Conservation (phyloP, 1,140 invertebrate genomes). For the Globodera ellingtonae region DNA sequence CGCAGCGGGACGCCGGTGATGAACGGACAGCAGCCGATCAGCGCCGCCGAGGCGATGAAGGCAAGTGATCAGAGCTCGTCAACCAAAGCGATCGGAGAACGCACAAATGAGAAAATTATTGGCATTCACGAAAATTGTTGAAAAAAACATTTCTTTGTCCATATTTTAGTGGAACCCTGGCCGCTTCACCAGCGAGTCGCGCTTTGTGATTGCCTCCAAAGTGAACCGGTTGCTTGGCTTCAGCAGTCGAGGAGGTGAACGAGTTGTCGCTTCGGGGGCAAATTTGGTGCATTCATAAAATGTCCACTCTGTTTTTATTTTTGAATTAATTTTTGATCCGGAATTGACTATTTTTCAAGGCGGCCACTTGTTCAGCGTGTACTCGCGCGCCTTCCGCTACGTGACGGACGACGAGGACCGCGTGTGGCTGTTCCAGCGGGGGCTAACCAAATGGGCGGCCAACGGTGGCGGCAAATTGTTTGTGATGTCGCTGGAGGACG, state of each 20-base stretch:
- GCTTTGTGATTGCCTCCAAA: conserved; percentile 52
- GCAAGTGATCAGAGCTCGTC: conserved; percentile 16
- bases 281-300: no score
- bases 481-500: conserved; percentile 51
- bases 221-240: conserved; percentile 47
- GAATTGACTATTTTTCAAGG: not conserved
- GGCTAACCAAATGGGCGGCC: conserved; percentile 38
- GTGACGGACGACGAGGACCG: conserved; percentile 56
- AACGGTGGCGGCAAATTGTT: conserved; percentile 53
- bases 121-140: not conserved
- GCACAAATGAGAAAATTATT: no score
- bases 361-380: conserved; percentile 53
- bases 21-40: conserved; percentile 49
- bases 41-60: conserved; percentile 44
- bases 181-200: conserved; percentile 39
- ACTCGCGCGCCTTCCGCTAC: conserved; percentile 55
- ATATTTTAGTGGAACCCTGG: conserved; percentile 51
- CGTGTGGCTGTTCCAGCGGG: conserved; percentile 48
- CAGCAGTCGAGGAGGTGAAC: not conserved
- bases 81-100: no score
- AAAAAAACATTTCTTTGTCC: not conserved
- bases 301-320: no score
- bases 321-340: not conserved
- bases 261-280: no score
- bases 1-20: conserved; percentile 51